Evolutionary conservation across 1,140 invertebrate species (phyloP), one percentile per base, ranked within the genome.

Genomic region (Trachymyrmex septentrionalis): DNA sequence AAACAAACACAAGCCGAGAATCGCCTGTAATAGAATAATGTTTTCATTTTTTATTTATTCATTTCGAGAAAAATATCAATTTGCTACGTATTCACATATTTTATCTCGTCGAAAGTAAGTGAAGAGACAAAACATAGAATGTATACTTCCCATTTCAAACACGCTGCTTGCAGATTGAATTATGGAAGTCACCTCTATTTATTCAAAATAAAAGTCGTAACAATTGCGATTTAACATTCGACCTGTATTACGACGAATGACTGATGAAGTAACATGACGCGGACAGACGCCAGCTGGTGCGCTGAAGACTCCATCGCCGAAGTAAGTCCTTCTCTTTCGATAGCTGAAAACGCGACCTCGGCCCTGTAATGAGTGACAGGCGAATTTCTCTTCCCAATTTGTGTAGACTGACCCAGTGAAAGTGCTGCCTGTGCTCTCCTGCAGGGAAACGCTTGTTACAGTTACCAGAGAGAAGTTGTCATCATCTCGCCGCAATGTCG

Each of bases 1-100:
- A 95, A 44, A 94, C 87, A 14, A 95, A 95, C 48, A 95, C 91
- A 5, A 94, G 69, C 88, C 92, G 91, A n/a, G 94, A 92, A 67
- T 90, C 92, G 77, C 92, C 92, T 94, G n/a, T 67, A 89, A 78
- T 24, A 48, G 57, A 2, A 9, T 16, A 2, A 9, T 16, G 5
- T 16, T 50, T 50, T 1, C 19, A 19, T 1, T 9, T 19, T 50
- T 50, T 19, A 16, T 24, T 24, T 6, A 64, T 50, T 72, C 5
- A 7, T 19, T 6, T 2, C 5, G 7, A 27, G 2, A 30, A 55
- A 12, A 44, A 66, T 1, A 38, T 66, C 4, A 1, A n/a, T 50
- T 24, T 24, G 12, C n/a, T 63, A 44, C 9, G 1, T 14, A 2
- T 63, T 16, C 21, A 27, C 12, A 1, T 2, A 21, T 16, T 30